A percentile compares a stretch with the other conserved stretches of the same genome.
These are phyloP conservation scores for Nomada hirtipes DNA, from an alignment of 2,888 invertebrate genomes.

Conservation along the genomic window DNA sequence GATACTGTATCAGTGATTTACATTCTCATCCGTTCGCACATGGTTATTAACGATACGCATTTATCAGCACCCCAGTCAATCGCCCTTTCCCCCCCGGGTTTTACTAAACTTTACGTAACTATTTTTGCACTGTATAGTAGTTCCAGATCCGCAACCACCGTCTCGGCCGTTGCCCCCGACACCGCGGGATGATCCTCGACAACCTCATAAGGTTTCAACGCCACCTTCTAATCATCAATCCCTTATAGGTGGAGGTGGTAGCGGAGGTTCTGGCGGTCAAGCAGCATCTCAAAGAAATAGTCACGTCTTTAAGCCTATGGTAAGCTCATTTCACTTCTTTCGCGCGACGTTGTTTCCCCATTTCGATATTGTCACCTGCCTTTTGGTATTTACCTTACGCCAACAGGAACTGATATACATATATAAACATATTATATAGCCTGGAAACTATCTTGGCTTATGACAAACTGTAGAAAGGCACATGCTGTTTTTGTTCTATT, in stretches of 20 bases:
- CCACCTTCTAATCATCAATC: constrained; percentile 83
- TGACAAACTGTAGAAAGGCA: constrained; percentile 61
- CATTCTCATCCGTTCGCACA: background rate
- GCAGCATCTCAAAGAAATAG: constrained; percentile 92
- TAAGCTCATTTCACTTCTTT: constrained; percentile 82
- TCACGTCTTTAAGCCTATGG: constrained; percentile 95
- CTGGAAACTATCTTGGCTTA: constrained; percentile 46
- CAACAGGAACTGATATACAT: constrained; percentile 37
- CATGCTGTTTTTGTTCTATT: constrained; percentile 62
- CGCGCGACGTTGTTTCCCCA: too few species aligned
- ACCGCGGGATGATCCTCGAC: constrained; percentile 87
- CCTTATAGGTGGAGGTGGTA: constrained; percentile 84
- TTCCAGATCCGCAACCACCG: constrained; percentile 94
- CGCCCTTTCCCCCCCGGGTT: background rate
- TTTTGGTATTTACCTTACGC: constrained; percentile 20
- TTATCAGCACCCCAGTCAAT: background rate
- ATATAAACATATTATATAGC: constrained; percentile 36
- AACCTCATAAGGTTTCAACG: constrained; percentile 82
- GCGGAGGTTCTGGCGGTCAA: constrained; percentile 79
- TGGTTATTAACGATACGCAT: background rate
- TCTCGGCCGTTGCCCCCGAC: constrained; percentile 94
- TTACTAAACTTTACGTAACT: constrained; percentile 24
- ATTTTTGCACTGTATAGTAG: constrained; percentile 85
- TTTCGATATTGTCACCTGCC: constrained; percentile 28
- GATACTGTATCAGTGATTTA: background rate